These are phyloP conservation scores for Lycia hirtaria DNA, from an alignment of 2,888 invertebrate species.

Conservation along the genomic window DNA sequence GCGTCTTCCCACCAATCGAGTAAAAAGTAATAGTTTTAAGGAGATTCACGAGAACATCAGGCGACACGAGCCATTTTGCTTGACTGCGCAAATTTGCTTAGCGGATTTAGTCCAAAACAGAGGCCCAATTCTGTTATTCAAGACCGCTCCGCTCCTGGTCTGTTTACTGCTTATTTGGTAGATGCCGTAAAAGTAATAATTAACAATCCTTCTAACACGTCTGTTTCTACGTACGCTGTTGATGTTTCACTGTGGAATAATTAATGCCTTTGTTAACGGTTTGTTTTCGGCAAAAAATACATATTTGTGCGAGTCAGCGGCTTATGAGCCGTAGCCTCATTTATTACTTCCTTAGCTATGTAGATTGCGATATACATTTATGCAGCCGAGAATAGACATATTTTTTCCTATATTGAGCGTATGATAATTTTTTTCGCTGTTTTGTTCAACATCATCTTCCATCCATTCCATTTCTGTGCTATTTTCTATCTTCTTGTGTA, in stretches of 20 bases:
- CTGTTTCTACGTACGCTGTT: constrained; percentile 11
- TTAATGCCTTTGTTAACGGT: constrained; percentile 39
- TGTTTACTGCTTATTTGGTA: constrained; percentile 48
- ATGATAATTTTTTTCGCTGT: too few species aligned
- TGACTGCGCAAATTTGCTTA: constrained; percentile 25
- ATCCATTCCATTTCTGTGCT: too few species aligned
- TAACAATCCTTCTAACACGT: constrained; percentile 50
- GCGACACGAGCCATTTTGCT: constrained; percentile 25
- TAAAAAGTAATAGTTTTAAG: neutral
- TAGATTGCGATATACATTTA: too few species aligned
- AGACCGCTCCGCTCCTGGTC: too few species aligned
- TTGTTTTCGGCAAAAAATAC: constrained; percentile 27
- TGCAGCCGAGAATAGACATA: too few species aligned
- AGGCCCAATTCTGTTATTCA: too few species aligned
- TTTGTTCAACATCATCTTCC: too few species aligned
- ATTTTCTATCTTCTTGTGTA: too few species aligned
- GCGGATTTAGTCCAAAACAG: constrained; percentile 51
- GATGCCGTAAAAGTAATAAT: constrained; percentile 49
- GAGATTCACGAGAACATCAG: neutral
- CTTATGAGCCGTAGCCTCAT: neutral
- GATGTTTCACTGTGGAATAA: constrained; percentile 23
- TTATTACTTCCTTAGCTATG: neutral
- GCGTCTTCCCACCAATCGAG: too few species aligned
- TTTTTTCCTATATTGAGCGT: too few species aligned
- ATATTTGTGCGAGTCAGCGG: constrained; percentile 1